Conservation (phyloP, 2,797 vertebrate species). For the Cyclura pinguis region DNA sequence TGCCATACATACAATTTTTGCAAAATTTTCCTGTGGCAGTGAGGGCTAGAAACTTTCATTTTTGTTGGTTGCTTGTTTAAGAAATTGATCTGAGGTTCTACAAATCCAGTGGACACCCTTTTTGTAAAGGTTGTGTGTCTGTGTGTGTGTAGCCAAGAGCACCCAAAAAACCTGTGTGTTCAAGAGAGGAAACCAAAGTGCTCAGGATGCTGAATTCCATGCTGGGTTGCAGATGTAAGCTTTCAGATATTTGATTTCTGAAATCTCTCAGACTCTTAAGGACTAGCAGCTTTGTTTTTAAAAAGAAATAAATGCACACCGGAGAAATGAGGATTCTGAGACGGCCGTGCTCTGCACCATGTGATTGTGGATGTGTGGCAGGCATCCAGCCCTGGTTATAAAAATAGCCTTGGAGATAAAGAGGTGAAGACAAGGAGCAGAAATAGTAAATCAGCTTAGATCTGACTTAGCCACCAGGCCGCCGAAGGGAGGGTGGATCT, state of each 20-base stretch:
- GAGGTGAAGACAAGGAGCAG: not conserved
- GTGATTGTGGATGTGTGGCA: not conserved
- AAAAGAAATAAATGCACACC: not conserved
- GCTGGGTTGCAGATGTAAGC: too few species aligned
- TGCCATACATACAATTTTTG: not conserved
- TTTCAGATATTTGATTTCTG: not conserved
- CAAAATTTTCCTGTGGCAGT: not conserved
- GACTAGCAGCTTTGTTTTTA: constrained; percentile 10
- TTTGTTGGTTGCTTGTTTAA: not conserved
- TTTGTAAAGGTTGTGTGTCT: too few species aligned
- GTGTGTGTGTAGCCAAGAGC: not conserved
- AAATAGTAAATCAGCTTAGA: constrained; percentile 24
- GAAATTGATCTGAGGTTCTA: not conserved
- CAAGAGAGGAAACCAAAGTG: too few species aligned
- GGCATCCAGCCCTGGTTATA: not conserved
- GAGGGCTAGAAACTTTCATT: not conserved
- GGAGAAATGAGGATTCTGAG: not conserved
- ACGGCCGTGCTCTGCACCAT: too few species aligned
- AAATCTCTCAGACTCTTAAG: not conserved
- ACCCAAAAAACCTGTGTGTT: too few species aligned
- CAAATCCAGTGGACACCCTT: too few species aligned
- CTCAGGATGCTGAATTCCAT: not conserved
- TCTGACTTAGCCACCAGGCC: not conserved
- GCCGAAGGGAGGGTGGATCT: not conserved
- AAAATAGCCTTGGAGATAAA: constrained; percentile 10